Evolutionary conservation across 2,113 vertebrate species (phyloP).

Genomic region (Percopsis transmontana): DNA sequence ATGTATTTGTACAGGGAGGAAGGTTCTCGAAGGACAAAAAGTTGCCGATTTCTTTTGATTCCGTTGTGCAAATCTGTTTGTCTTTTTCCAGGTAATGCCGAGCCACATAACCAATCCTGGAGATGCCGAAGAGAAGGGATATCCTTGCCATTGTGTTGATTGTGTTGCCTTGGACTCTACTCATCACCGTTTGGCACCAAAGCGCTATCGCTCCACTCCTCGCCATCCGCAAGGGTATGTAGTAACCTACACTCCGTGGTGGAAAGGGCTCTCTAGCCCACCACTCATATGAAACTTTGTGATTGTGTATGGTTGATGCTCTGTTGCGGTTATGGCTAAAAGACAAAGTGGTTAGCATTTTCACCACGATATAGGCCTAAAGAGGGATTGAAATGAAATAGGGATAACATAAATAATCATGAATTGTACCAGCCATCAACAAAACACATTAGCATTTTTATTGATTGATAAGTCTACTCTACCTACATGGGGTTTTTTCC

Average conservation of each 20-base stretch:
- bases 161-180: constrained; percentile 98
- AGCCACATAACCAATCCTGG: constrained; percentile 94
- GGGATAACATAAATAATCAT: too few species aligned
- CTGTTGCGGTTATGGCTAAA: too few species aligned
- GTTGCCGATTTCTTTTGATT: background rate
- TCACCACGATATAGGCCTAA: too few species aligned
- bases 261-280: constrained; percentile 28
- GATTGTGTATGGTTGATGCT: too few species aligned
- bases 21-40: too few species aligned
- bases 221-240: constrained; percentile 92
- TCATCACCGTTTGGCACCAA: constrained; percentile 99
- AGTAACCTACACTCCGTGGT: constrained; percentile 23
- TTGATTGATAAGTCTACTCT: too few species aligned
- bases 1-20: too few species aligned
- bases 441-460: too few species aligned
- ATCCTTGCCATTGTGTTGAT: constrained; percentile 98
- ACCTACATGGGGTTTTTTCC: too few species aligned
- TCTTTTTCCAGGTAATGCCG: constrained; percentile 89
- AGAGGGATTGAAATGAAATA: too few species aligned
- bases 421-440: too few species aligned
- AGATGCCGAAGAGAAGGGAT: constrained; percentile 99
- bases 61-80: background rate
- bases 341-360: too few species aligned
- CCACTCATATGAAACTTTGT: constrained; percentile 1
- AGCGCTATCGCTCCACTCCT: constrained; percentile 94